Percentiles rank a stretch among this genome's conserved stretches.
Evolutionary conservation across 2,888 invertebrate species (phyloP).

Genomic region (Tetragnatha montana): DNA sequence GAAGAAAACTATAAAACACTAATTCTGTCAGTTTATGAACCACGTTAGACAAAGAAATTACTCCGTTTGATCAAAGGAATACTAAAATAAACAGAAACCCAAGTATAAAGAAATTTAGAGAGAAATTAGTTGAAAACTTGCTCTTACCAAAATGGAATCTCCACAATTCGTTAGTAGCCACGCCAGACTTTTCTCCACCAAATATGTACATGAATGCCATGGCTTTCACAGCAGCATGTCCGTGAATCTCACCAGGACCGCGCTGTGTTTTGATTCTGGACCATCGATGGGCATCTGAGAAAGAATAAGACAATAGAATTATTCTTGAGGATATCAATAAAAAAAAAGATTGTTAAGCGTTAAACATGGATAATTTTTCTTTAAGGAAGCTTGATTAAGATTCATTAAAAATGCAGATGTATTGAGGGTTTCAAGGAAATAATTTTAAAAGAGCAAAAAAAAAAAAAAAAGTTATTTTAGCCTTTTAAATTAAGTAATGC

Average conservation of each 20-base stretch:
- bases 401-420: too few species aligned
- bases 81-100: too few species aligned
- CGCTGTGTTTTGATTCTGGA: constrained; percentile 72
- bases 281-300: constrained; percentile 72
- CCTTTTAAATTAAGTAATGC: too few species aligned
- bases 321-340: background rate
- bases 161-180: constrained; percentile 86
- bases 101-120: too few species aligned
- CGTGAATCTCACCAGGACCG: constrained; percentile 84
- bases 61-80: too few species aligned
- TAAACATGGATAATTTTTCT: background rate
- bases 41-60: too few species aligned
- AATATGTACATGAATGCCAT: constrained; percentile 87
- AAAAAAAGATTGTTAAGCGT: background rate
- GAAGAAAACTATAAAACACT: background rate
- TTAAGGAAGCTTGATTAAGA: too few species aligned
- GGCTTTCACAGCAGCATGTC: constrained; percentile 86
- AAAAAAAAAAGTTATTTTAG: too few species aligned
- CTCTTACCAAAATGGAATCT: constrained; percentile 86
- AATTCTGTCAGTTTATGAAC: too few species aligned
- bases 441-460: too few species aligned
- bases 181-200: constrained; percentile 85
- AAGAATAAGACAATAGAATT: background rate
- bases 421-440: too few species aligned
- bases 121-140: background rate